phyloP scores from a whole-genome alignment of 2,797 vertebrate species.

The Poeciliopsis paucimaculata region DNA sequence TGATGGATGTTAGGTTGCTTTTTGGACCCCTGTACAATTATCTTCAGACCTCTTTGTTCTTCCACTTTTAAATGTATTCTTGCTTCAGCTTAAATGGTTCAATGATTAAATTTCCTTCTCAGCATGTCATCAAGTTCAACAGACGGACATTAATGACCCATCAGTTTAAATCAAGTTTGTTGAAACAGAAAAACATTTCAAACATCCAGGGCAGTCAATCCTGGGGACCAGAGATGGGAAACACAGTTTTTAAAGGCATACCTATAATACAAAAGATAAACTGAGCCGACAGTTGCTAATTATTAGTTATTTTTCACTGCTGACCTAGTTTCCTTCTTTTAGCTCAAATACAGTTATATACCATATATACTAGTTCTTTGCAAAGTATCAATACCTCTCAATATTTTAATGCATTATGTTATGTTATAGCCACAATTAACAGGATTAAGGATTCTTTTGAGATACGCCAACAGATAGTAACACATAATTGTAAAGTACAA shows the following conservation, averaged over 20 bases:
- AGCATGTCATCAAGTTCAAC: not conserved
- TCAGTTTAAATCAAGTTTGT: not conserved
- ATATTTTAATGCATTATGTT: not conserved
- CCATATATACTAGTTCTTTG: not conserved
- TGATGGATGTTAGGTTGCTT: not conserved
- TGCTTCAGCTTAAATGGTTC: not conserved
- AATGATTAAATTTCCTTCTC: not conserved
- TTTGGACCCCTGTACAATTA: not conserved
- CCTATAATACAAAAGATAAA: not conserved
- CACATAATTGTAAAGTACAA: not conserved
- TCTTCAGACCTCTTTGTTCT: not conserved
- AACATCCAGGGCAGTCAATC: not conserved
- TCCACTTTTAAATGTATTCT: not conserved
- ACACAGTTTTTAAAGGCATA: not conserved
- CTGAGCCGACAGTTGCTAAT: not conserved
- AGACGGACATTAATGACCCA: not conserved
- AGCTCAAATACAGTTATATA: not conserved
- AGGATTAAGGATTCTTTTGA: not conserved
- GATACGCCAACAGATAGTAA: not conserved
- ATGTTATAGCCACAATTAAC: not conserved
- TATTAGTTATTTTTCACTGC: not conserved
- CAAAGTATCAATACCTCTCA: not conserved
- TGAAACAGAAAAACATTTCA: conserved; percentile 4
- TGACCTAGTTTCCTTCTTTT: not conserved
- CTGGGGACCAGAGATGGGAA: not conserved